Evolutionary conservation across 1,140 invertebrate genomes (phyloP).

Genomic region (Camponotus vicinus): DNA sequence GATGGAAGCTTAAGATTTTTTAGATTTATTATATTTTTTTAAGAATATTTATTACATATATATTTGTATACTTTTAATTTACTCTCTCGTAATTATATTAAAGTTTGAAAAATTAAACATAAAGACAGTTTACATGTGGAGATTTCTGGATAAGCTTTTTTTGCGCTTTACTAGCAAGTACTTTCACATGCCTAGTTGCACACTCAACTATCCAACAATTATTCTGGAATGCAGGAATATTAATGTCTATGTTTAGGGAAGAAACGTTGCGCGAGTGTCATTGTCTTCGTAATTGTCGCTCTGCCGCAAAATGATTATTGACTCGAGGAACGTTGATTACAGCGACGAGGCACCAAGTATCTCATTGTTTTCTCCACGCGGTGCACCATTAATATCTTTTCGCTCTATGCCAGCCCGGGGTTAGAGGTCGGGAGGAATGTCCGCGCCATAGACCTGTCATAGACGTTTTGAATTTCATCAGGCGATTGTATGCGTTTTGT

Average conservation of each 20-base stretch:
- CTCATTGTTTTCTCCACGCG: slow-evolving; percentile 63
- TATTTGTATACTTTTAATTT: background rate
- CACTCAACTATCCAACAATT: slow-evolving; percentile 69
- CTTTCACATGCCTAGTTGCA: slow-evolving; percentile 59
- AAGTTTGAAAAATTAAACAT: background rate
- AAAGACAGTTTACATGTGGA: background rate
- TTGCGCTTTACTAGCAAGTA: slow-evolving; percentile 42
- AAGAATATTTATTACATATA: background rate
- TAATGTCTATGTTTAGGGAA: slow-evolving; percentile 76
- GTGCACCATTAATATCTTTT: slow-evolving; percentile 68
- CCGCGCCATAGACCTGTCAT: background rate
- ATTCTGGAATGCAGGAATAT: slow-evolving; percentile 73
- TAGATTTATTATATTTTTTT: background rate
- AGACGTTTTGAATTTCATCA: slow-evolving; percentile 46
- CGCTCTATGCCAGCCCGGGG: slow-evolving; percentile 38
- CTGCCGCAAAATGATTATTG: slow-evolving; percentile 73
- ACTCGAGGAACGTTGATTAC: slow-evolving; percentile 72
- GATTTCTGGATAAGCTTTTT: background rate
- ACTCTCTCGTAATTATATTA: background rate
- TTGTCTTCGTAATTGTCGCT: slow-evolving; percentile 75
- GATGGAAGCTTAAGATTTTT: background rate
- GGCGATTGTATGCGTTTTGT: background rate
- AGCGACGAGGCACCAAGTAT: slow-evolving; percentile 62
- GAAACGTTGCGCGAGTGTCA: slow-evolving; percentile 71
- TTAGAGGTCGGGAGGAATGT: slow-evolving; percentile 61